A percentile compares a stretch with the other conserved stretches of the same genome.
Conservation (phyloP, 2,113 vertebrate genomes). For the Osmerus eperlanus region DNA sequence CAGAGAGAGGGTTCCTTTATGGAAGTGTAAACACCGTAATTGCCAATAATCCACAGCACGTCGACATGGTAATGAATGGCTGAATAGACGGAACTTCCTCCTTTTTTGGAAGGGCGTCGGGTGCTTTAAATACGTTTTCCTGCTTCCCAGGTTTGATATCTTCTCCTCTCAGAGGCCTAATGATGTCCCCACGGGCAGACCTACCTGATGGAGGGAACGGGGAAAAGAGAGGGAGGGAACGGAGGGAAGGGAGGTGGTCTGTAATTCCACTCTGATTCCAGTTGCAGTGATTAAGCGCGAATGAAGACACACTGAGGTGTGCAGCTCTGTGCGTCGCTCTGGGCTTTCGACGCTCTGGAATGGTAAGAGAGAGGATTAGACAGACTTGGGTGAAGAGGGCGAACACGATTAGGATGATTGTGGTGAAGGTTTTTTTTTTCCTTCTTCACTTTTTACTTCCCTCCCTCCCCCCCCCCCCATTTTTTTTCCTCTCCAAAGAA, state of each 20-base stretch:
- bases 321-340: not conserved
- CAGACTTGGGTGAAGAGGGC: slow-evolving; percentile 21
- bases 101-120: not conserved
- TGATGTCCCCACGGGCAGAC: slow-evolving; percentile 39
- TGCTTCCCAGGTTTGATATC: not conserved
- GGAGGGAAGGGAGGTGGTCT: slow-evolving; percentile 22
- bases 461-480: no score
- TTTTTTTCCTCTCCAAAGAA: no score
- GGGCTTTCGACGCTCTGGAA: not conserved
- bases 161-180: slow-evolving; percentile 30
- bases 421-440: not conserved
- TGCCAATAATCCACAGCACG: slow-evolving; percentile 28
- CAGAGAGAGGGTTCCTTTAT: slow-evolving; percentile 5
- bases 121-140: not conserved
- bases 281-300: slow-evolving; percentile 34
- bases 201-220: slow-evolving; percentile 18
- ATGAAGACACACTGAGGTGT: slow-evolving; percentile 11
- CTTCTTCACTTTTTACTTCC: no score
- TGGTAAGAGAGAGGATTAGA: slow-evolving; percentile 26
- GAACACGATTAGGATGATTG: slow-evolving; percentile 31
- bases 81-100: slow-evolving; percentile 30
- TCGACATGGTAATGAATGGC: slow-evolving; percentile 29
- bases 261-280: slow-evolving; percentile 42
- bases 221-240: slow-evolving; percentile 16
- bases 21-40: slow-evolving; percentile 29